Conservation (phyloP, 1,140 invertebrate genomes). For the Drosophila takahashii region DNA sequence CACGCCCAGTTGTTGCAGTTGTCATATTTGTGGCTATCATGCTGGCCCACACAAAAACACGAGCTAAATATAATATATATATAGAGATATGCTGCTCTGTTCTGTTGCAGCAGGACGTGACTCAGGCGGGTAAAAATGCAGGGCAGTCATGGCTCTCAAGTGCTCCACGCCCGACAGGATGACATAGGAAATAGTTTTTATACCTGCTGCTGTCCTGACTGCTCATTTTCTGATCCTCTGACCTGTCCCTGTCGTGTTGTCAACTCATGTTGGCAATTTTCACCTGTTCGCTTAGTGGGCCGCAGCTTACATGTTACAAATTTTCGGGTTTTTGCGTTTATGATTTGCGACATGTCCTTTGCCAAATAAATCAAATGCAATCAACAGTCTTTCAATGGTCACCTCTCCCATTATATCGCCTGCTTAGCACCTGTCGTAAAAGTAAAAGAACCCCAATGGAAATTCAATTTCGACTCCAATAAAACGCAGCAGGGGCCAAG, state of each 20-base stretch:
- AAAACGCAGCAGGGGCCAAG: conserved; percentile 40
- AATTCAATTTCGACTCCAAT: conserved; percentile 73
- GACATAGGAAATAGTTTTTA: conserved; percentile 79
- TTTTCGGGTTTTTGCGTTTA: conserved; percentile 57
- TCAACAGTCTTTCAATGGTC: conserved; percentile 56
- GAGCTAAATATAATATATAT: conserved; percentile 13
- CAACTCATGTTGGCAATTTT: conserved; percentile 82
- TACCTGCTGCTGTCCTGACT: conserved; percentile 38
- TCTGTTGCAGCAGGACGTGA: conserved; percentile 57
- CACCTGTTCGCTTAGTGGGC: conserved; percentile 64
- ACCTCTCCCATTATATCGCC: conserved; percentile 51
- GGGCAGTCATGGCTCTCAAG: conserved; percentile 21
- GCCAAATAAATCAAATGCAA: conserved; percentile 80
- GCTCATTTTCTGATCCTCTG: conserved; percentile 63
- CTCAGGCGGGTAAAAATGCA: conserved; percentile 61
- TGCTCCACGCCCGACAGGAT: conserved; percentile 38
- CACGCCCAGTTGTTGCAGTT: conserved; percentile 60
- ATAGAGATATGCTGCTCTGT: conserved; percentile 15
- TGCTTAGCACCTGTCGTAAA: conserved; percentile 53
- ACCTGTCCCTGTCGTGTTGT: conserved; percentile 53
- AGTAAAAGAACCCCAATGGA: conserved; percentile 46
- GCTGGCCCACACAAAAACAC: conserved; percentile 35
- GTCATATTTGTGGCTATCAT: conserved; percentile 73
- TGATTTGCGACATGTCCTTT: conserved; percentile 76
- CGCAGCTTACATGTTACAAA: conserved; percentile 73